Base-by-base conservation (phyloP, 2,797 vertebrate species). In the Pagetopsis macropterus region DNA sequence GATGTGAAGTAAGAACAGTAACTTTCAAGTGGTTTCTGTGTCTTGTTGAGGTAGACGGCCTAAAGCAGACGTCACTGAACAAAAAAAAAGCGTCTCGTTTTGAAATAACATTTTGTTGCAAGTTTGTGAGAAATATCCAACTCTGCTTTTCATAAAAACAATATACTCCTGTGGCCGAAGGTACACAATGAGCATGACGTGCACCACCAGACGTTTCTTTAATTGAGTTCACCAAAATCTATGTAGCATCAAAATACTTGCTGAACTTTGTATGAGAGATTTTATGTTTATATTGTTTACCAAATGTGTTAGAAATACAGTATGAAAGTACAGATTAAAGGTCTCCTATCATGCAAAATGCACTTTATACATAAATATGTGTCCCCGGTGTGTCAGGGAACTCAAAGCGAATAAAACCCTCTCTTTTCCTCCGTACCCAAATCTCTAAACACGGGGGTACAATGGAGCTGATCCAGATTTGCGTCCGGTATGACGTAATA, bases 1-100 rank as follows among this genome's bases (percentile, higher is more conserved):
- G 3, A 49, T 4, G 3, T 75, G 48, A 72, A 6, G 46, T 55
- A 3, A 55, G 67, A 65, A 64, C 43, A 72, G 16, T 71, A 66
- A 71, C 57, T 2, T 13, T 10, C 0, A 15, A 37, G 66, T 79
- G 65, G 60, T 88, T 84, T 85, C 10, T 69, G 57, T 56, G 60
- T 72, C 64, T 67, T 65, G 14, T 65, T 37, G 16, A 48, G 1
- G 2, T 0, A 23, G 54, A 51, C 19, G 2, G 1, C 27, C 9
- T 8, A 11, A 43, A 2, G 1, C 51, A 46, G 27, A 78, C 0
- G 0, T 41, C 62, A 9, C 0, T 3, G 71, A 59, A 31, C 45
- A 62, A 52, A 19, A 58, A 45, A 3, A 3, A 33, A 23, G 1
- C 5, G 6, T 52, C 9, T 48, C 14, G 9, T 3, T 57, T 8